Evolutionary conservation across 2,888 invertebrate genomes (phyloP), one percentile per base, ranked within the genome.

Genomic region (Trichopria drosophilae): DNA sequence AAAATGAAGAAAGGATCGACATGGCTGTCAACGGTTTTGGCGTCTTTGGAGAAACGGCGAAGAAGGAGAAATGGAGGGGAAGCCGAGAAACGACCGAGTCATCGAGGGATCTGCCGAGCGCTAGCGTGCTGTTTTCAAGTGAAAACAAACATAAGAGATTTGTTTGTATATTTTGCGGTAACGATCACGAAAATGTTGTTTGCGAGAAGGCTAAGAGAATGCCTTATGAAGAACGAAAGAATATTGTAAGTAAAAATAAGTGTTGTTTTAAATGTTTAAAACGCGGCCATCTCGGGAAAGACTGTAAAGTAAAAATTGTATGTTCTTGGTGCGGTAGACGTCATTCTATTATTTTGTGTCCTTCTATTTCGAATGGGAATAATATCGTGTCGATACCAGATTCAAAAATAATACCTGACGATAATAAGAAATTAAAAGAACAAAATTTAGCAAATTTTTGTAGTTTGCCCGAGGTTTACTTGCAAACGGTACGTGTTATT

Each of bases 141-240:
- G 58, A 57, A 19, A 44, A 37, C 10, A 58, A 45, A 18, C 15
- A 28, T 16, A 53, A 31, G 19, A 45, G 43, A 31, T n/a, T n/a
- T n/a, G 26, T 22, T 16, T 64, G 63, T 54, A 61, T 67, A 28
- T 66, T 67, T 59, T 66, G 64, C 47, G 39, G 19, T 15, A 57
- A 53, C 13, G 36, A 54, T n/a, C 55, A 57, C 53, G 50, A 58
- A 19, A 61, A 58, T 44, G 6, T 53, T 23, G 10, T 15, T n/a
- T 60, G 56, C 23, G 53, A 58, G 28, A 48, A 52, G 24, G 55
- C 62, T 7, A 51, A 58, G 28, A 58, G 50, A 26, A 31, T 64
- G 22, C 39, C 62, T 4, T 6, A 55, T 13, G 53, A 57, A 4
- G 45, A 50, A 6, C 39, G 55, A 6, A 52, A 50, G 28, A 45